phyloP scores from a whole-genome alignment of 2,797 vertebrate genomes.

The Ispidina picta region DNA sequence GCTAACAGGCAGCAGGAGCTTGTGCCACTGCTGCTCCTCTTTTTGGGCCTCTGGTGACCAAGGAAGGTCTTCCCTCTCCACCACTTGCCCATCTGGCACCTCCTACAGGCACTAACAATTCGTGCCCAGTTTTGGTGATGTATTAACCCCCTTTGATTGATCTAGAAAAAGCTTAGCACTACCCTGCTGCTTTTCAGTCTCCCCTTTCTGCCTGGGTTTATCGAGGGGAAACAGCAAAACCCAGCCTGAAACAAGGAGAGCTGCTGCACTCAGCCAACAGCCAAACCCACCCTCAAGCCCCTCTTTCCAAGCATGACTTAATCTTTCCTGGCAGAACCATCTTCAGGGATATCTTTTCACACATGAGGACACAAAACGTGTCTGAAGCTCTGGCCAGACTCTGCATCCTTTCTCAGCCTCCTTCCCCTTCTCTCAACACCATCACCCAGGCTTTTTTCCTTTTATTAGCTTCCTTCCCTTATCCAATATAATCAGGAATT shows the following conservation, averaged over 20 bases:
- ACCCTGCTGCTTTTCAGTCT: background rate
- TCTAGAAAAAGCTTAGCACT: background rate
- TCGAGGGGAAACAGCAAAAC: background rate
- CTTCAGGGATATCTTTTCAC: conserved; percentile 20
- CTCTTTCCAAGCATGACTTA: background rate
- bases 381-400: background rate
- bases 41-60: background rate
- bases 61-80: background rate
- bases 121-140: background rate
- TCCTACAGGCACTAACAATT: conserved; percentile 21
- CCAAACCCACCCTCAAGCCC: background rate
- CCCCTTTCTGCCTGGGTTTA: background rate
- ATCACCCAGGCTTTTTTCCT: background rate
- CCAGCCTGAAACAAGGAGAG: background rate
- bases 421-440: rapidly evolving
- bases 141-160: conserved; percentile 3
- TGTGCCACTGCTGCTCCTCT: background rate
- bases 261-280: background rate
- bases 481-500: background rate
- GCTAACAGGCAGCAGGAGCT: background rate
- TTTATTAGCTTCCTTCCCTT: background rate
- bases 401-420: background rate
- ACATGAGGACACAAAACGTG: background rate
- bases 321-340: conserved; percentile 35
- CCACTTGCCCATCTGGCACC: conserved; percentile 5